Evolutionary conservation across 1,140 invertebrate species (phyloP).

Genomic region (Drosophila ercepeae): DNA sequence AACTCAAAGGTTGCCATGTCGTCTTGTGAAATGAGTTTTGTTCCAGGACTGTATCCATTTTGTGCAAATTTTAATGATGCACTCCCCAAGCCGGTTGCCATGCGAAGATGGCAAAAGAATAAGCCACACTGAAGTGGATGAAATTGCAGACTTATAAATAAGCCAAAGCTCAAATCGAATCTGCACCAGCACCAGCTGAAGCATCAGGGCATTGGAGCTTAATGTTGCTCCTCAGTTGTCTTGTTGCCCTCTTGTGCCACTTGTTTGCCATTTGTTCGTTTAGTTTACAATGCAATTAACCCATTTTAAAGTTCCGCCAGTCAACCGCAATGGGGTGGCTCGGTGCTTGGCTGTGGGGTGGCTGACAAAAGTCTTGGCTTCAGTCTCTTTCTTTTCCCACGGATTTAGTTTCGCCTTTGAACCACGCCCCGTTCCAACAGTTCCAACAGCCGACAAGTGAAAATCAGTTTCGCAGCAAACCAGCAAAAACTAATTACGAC

Average conservation of each 20-base stretch:
- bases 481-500: conserved; percentile 77
- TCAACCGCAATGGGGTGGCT: conserved; percentile 36
- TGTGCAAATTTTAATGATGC: conserved; percentile 56
- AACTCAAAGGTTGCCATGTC: not conserved
- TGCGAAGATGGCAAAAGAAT: conserved; percentile 8
- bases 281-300: conserved; percentile 82
- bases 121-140: conserved; percentile 1
- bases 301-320: conserved; percentile 76
- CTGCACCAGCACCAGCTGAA: conserved; percentile 3
- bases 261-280: conserved; percentile 75
- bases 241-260: conserved; percentile 51
- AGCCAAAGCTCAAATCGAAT: conserved; percentile 50
- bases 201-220: not conserved
- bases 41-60: not conserved
- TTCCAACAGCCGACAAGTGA: conserved; percentile 16
- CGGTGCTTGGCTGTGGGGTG: not conserved
- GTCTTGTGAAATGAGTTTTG: not conserved
- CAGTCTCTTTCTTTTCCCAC: conserved; percentile 30
- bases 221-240: conserved; percentile 2
- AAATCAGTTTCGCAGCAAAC: conserved; percentile 71
- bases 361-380: conserved; percentile 70
- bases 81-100: conserved; percentile 35
- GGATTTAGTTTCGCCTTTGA: conserved; percentile 19
- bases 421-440: not conserved
- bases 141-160: conserved; percentile 32